Base-by-base conservation (phyloP, 2,797 vertebrate species). In the Phaenicophaeus curvirostris region DNA sequence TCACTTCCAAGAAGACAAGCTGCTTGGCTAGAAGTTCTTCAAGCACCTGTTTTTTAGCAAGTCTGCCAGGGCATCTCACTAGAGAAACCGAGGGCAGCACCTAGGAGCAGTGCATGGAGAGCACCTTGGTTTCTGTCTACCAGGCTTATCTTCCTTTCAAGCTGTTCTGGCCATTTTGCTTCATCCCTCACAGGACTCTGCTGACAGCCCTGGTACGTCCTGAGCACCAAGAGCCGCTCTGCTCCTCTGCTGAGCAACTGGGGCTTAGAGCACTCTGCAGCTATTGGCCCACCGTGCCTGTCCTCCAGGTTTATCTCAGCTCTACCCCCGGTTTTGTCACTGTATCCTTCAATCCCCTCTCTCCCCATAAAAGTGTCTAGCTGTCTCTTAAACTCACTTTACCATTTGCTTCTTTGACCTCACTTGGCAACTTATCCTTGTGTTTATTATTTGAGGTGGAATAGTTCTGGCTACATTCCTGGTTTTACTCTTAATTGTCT, bases 381-480 rank as follows among this genome's bases (percentile, higher is more conserved):
- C 93, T 94, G 89, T 96, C 94, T 96, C 94, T 87, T 89, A 94
- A 95, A 87, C 86, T 89, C 89, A 81, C 93, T 96, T 95, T 96
- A 96, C 95, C 94, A 88, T 94, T 93, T 93, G 89, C 95, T 95
- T 48, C 91, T 92, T 95, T 95, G 92, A 87, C 96, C 96, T 91
- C 66, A 57, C 89, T 93, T 95, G 53, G 65, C 95, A 96, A 96
- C 96, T 96, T 96, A 96, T 94, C 93, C 96, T 90, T 79, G 46
- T 77, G 78, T 90, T 95, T 94, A 95, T 84, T 95, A 97, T 97
- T 96, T 91, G 95, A 95, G 96, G 94, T 96, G 78, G 93, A 75
- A 87, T 71, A 91, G 73, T 83, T 93, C 94, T 87, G 95, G 90
- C 89, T 87, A 68, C 94, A 90, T 95, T 95, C 90, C 82, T 93